phyloP scores from a whole-genome alignment of 2,113 vertebrate genomes.

The Riparia riparia region DNA sequence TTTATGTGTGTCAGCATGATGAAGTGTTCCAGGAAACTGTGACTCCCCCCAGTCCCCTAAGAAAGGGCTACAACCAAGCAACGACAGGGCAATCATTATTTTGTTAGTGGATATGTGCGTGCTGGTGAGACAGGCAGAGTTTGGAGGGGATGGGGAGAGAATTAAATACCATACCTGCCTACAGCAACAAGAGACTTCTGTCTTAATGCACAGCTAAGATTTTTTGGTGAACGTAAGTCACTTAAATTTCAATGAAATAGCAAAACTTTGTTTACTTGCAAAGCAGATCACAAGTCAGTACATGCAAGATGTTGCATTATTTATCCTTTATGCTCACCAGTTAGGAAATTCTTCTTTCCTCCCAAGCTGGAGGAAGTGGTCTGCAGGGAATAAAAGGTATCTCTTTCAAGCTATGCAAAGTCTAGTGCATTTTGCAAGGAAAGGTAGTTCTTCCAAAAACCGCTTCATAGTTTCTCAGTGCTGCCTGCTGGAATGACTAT shows the following conservation, averaged over 20 bases:
- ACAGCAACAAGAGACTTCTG: neutral
- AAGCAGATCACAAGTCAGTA: neutral
- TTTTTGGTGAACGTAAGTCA: conserved; percentile 4
- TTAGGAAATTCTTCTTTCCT: conserved; percentile 50
- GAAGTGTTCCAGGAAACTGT: neutral
- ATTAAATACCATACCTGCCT: neutral
- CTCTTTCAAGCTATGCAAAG: conserved; percentile 33
- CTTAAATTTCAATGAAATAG: neutral
- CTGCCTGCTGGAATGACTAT: conserved; percentile 63
- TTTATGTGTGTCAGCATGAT: neutral
- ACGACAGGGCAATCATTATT: neutral
- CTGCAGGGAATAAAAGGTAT: conserved; percentile 60
- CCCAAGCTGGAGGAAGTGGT: conserved; percentile 50
- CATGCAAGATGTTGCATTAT: neutral
- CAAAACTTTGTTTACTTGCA: neutral
- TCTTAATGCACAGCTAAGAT: neutral
- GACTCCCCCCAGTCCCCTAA: fast-evolving
- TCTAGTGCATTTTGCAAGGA: conserved; percentile 6
- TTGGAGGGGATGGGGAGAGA: neutral
- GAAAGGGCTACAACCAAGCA: neutral
- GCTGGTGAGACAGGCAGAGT: neutral
- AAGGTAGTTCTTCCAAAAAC: conserved; percentile 49
- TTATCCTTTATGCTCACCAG: conserved; percentile 2
- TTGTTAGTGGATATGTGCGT: neutral
- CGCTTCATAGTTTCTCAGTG: conserved; percentile 65